phyloP scores from a whole-genome alignment of 2,113 vertebrate species.

The Atrichornis clamosus region DNA sequence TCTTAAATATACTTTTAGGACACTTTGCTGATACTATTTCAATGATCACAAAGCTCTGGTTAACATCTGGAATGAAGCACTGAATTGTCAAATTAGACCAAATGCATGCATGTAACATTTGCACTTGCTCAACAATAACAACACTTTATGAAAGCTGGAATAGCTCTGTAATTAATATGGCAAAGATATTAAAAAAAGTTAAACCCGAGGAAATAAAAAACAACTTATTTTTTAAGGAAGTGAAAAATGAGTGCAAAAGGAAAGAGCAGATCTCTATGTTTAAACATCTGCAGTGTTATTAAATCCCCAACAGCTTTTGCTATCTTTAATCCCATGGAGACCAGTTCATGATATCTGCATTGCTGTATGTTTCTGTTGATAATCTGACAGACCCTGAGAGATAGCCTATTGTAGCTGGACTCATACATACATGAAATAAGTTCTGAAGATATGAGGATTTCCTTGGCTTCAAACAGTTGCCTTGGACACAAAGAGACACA shows the following conservation, averaged over 20 bases:
- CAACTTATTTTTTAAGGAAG: not conserved
- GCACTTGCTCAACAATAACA: not conserved
- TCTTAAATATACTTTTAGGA: not conserved
- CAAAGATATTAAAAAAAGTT: not conserved
- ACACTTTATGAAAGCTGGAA: not conserved
- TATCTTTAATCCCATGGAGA: not conserved
- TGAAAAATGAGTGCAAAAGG: not conserved
- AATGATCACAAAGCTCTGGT: not conserved
- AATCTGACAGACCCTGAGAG: not conserved
- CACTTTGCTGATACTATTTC: not conserved
- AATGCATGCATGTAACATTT: not conserved
- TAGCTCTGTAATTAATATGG: not conserved
- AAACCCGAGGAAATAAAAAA: not conserved
- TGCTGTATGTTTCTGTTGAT: not conserved
- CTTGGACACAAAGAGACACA: slow-evolving; percentile 73
- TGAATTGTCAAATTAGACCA: not conserved
- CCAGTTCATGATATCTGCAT: not conserved
- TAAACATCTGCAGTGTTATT: not conserved
- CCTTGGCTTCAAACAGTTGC: slow-evolving; percentile 65
- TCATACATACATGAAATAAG: not conserved
- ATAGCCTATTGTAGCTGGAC: not conserved
- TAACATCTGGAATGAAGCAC: not conserved
- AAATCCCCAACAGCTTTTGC: not conserved
- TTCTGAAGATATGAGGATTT: slow-evolving; percentile 48
- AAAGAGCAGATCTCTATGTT: not conserved